These are phyloP conservation scores for Chromoteleia sp. DNA, from an alignment of 2,888 invertebrate species.

Conservation along the genomic window DNA sequence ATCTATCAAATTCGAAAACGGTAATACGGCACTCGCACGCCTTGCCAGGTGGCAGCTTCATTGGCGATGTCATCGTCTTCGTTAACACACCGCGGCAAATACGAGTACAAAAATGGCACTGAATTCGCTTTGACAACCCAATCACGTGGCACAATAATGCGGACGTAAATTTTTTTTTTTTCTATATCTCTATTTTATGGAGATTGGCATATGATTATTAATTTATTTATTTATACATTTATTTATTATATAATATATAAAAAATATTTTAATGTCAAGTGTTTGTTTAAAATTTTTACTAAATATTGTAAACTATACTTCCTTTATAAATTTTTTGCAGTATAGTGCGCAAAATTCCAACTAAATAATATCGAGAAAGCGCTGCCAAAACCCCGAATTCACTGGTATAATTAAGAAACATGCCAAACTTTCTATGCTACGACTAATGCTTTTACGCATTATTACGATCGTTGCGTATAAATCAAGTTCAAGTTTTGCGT, in stretches of 20 bases:
- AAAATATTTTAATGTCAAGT: not conserved
- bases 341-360: slow-evolving; percentile 15
- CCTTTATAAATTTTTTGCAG: slow-evolving; percentile 5
- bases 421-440: slow-evolving; percentile 57
- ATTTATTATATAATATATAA: not conserved
- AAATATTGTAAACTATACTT: not conserved
- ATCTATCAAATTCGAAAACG: slow-evolving; percentile 30
- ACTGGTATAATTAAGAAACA: slow-evolving; percentile 47
- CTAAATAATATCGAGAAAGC: slow-evolving; percentile 15
- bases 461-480: slow-evolving; percentile 38
- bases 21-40: slow-evolving; percentile 19
- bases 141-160: too few species aligned
- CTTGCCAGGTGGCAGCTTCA: slow-evolving; percentile 44
- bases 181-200: too few species aligned
- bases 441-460: slow-evolving; percentile 57
- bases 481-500: slow-evolving; percentile 40
- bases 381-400: slow-evolving; percentile 38
- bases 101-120: not conserved
- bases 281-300: not conserved
- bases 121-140: not conserved
- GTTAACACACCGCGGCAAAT: slow-evolving; percentile 14
- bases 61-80: slow-evolving; percentile 39
- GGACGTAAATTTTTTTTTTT: too few species aligned
- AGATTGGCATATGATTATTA: too few species aligned
- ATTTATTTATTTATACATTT: too few species aligned